These are phyloP conservation scores for Telenomus remus DNA, from an alignment of 1,140 invertebrate genomes.

Conservation along the genomic window DNA sequence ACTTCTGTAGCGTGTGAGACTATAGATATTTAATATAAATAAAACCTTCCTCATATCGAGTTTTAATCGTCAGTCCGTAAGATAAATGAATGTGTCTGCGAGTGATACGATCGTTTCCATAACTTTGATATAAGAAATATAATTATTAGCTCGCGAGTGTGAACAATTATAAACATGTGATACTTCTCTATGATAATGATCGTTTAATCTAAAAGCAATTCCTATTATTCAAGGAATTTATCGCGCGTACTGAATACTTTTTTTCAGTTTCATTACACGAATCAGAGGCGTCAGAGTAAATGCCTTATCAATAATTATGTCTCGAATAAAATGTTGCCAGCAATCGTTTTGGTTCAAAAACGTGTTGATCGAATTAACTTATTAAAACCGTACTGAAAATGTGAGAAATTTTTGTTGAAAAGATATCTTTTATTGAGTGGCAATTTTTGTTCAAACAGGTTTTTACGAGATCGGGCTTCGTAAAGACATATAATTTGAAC, in stretches of 20 bases:
- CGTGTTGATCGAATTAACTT: conserved; percentile 13
- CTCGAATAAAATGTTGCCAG: too few relatives aligned
- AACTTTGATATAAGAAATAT: conserved; percentile 42
- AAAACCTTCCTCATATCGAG: conserved; percentile 31
- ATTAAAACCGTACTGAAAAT: conserved; percentile 2
- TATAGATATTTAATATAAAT: conserved; percentile 27
- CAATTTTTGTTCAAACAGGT: conserved; percentile 43
- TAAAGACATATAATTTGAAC: conserved; percentile 52
- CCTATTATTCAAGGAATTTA: conserved; percentile 40
- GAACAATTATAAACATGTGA: conserved; percentile 42
- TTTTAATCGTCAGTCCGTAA: conserved; percentile 31
- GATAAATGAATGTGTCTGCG: conserved; percentile 17
- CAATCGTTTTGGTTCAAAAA: conserved; percentile 1
- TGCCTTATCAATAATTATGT: too few relatives aligned
- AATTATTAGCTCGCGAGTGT: conserved; percentile 33
- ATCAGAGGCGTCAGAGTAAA: too few relatives aligned
- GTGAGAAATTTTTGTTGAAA: conserved; percentile 6
- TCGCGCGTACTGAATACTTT: conserved; percentile 1
- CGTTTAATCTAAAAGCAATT: conserved; percentile 30
- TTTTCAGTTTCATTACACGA: background rate
- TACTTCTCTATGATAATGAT: conserved; percentile 31
- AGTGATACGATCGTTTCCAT: conserved; percentile 43
- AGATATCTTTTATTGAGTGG: conserved; percentile 17
- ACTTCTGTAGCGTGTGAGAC: conserved; percentile 15
- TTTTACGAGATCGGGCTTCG: conserved; percentile 32